Percentiles rank a stretch among this genome's conserved stretches.
Conservation (phyloP, 2,888 invertebrate species). For the Aromia moschata region DNA sequence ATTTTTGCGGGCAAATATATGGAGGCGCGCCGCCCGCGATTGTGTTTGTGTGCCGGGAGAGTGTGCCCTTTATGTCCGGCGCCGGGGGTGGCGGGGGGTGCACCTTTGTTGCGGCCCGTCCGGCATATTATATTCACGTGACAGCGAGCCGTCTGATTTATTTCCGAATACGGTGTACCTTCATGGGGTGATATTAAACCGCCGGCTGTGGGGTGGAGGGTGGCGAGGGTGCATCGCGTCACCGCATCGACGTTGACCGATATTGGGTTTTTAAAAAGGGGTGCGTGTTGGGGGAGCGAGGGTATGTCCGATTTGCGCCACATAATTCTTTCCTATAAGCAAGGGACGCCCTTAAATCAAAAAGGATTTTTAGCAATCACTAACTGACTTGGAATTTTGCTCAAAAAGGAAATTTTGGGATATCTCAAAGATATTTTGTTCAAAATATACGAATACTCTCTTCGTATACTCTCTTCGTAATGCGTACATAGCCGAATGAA, state of each 20-base stretch:
- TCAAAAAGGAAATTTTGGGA: too few species aligned
- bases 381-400: too few species aligned
- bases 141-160: conserved; percentile 33
- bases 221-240: not conserved
- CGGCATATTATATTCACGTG: conserved; percentile 37
- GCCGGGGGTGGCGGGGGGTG: conserved; percentile 3
- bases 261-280: too few species aligned
- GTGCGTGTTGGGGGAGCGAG: too few species aligned
- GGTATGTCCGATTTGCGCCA: too few species aligned
- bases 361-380: too few species aligned
- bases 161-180: conserved; percentile 17
- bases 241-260: not conserved
- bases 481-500: too few species aligned
- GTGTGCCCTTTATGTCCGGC: conserved; percentile 33
- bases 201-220: not conserved
- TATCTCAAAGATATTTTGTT: too few species aligned
- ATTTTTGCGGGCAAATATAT: conserved; percentile 4
- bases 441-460: too few species aligned
- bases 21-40: conserved; percentile 29
- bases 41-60: conserved; percentile 30
- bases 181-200: conserved; percentile 1
- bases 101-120: conserved; percentile 11
- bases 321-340: too few species aligned
- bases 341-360: too few species aligned
- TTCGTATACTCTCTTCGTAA: too few species aligned